Conservation (phyloP, 2,888 invertebrate species). For the Schizaphis graminum region DNA sequence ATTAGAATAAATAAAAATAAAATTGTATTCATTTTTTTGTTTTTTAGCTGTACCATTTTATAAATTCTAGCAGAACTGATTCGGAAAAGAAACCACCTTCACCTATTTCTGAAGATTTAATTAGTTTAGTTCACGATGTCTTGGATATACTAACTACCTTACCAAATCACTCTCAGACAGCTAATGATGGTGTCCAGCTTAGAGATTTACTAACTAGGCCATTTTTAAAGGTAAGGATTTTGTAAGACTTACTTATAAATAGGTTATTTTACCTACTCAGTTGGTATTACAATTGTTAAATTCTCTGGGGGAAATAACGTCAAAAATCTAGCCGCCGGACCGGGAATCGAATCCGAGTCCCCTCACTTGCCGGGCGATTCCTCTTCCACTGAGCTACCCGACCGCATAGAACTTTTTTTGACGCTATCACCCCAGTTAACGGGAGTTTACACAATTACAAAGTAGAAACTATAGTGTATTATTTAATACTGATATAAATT, state of each 20-base stretch:
- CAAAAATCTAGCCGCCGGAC: too few relatives aligned
- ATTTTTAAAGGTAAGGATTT: conserved; percentile 73
- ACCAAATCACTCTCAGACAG: conserved; percentile 66
- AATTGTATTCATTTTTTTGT: conserved; percentile 2
- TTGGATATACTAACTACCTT: conserved; percentile 55
- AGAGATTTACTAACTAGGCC: conserved; percentile 73
- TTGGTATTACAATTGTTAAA: background rate
- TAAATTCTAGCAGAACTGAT: conserved; percentile 58
- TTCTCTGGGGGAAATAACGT: too few relatives aligned
- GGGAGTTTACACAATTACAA: too few relatives aligned
- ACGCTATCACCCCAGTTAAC: too few relatives aligned
- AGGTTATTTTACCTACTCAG: background rate
- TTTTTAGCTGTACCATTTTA: conserved; percentile 61
- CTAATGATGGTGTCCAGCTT: conserved; percentile 72
- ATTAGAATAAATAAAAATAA: background rate
- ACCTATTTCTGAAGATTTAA: conserved; percentile 60
- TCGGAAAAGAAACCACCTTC: conserved; percentile 56
- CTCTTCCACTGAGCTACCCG: too few relatives aligned
- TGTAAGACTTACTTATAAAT: background rate
- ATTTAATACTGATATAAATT: background rate
- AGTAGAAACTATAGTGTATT: background rate
- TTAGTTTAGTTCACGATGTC: conserved; percentile 58
- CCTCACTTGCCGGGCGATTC: too few relatives aligned
- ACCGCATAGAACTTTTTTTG: too few relatives aligned
- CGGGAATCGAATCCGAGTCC: too few relatives aligned